These are phyloP conservation scores for Bellardia bayeri DNA, from an alignment of 2,888 invertebrate genomes.

Conservation along the genomic window DNA sequence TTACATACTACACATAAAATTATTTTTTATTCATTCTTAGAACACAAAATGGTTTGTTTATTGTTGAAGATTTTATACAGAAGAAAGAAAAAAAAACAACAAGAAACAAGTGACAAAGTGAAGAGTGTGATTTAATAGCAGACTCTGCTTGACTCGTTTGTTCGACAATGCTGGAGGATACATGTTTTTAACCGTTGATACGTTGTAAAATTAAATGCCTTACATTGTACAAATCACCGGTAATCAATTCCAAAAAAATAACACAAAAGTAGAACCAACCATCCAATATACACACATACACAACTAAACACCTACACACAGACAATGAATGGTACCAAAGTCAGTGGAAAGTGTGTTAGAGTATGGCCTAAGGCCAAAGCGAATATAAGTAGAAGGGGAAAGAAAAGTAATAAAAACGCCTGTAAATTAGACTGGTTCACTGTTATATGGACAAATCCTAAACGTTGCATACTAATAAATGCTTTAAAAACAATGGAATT, in stretches of 20 bases:
- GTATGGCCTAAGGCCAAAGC: slow-evolving; percentile 35
- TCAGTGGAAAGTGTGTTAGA: slow-evolving; percentile 35
- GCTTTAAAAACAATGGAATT: too few species aligned
- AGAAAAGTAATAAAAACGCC: neutral
- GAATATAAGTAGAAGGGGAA: neutral
- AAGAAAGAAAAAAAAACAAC: slow-evolving; percentile 35
- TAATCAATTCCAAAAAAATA: slow-evolving; percentile 72
- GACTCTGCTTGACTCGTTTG: slow-evolving; percentile 14
- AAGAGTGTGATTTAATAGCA: slow-evolving; percentile 46
- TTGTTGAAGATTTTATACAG: slow-evolving; percentile 44
- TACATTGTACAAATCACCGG: slow-evolving; percentile 75
- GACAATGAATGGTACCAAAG: neutral
- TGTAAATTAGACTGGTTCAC: neutral
- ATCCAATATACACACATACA: neutral
- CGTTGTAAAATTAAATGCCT: slow-evolving; percentile 74
- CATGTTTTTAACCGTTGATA: slow-evolving; percentile 65
- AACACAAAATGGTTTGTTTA: slow-evolving; percentile 65
- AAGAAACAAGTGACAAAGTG: slow-evolving; percentile 31
- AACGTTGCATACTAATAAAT: too few species aligned
- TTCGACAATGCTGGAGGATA: slow-evolving; percentile 48
- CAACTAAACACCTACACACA: neutral
- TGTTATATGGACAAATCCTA: too few species aligned
- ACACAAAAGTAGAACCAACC: neutral
- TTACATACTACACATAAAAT: neutral
- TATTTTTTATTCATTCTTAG: slow-evolving; percentile 28